Evolutionary conservation across 2,113 vertebrate species (phyloP).

Genomic region (Numenius arquata): DNA sequence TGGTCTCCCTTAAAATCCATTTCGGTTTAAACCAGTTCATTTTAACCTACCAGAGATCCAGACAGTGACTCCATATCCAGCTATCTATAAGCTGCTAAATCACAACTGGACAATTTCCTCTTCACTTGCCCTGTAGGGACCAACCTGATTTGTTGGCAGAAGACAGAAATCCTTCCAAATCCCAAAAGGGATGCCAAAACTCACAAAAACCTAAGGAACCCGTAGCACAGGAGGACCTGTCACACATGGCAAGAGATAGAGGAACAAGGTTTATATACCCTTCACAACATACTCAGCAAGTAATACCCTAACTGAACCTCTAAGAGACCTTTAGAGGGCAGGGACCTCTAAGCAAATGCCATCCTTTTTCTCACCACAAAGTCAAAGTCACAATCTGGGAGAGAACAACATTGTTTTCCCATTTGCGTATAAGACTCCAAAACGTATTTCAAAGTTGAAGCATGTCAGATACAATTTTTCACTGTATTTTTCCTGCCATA

Average conservation of each 20-base stretch:
- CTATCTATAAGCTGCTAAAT: not conserved
- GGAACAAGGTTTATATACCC: not conserved
- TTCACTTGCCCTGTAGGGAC: not conserved
- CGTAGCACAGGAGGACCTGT: not conserved
- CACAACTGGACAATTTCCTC: not conserved
- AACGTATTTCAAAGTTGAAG: not conserved
- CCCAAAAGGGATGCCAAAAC: not conserved
- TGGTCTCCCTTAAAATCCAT: not conserved
- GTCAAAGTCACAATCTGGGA: not conserved
- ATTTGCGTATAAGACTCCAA: not conserved
- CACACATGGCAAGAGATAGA: not conserved
- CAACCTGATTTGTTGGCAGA: not conserved
- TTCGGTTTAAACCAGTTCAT: not conserved
- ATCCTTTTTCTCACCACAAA: not conserved
- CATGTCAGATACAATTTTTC: not conserved
- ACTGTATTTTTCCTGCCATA: not conserved
- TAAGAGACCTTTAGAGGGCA: not conserved
- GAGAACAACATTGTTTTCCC: not conserved
- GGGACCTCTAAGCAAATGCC: not conserved
- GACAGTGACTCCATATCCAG: not conserved
- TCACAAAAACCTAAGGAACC: not conserved
- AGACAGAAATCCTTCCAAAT: not conserved
- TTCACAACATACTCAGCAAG: not conserved
- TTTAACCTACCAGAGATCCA: not conserved
- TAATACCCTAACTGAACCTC: not conserved